Conservation (phyloP, 1,140 invertebrate species). For the Helicoverpa armigera region DNA sequence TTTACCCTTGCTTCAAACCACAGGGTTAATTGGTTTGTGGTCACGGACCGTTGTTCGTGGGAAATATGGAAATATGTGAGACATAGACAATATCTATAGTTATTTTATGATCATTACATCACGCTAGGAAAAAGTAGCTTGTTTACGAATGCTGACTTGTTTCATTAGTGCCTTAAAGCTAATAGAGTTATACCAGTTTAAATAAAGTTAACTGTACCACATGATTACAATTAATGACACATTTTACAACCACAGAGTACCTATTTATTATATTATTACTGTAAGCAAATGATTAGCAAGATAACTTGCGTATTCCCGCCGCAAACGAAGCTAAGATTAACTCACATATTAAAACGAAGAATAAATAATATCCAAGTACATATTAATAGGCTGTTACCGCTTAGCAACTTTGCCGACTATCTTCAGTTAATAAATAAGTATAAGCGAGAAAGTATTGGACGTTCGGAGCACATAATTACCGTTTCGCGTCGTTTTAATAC, state of each 20-base stretch:
- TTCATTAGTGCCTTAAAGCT: no score
- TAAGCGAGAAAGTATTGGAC: neutral
- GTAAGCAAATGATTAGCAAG: neutral
- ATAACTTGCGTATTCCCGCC: neutral
- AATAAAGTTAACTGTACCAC: no score
- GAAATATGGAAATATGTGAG: neutral
- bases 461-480: neutral
- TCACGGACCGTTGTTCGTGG: slow-evolving; percentile 46
- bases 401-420: neutral
- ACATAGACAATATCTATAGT: neutral
- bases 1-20: neutral
- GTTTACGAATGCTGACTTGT: no score
- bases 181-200: no score
- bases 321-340: slow-evolving; percentile 11
- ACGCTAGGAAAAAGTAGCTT: no score
- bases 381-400: slow-evolving; percentile 5
- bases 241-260: no score
- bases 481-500: slow-evolving; percentile 34
- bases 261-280: no score
- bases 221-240: no score
- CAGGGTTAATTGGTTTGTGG: slow-evolving; percentile 12
- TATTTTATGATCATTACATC: neutral
- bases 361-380: slow-evolving; percentile 12
- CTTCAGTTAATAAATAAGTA: neutral
- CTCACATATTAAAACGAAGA: slow-evolving; percentile 15